Conservation (phyloP, 2,113 vertebrate genomes). For the Paramisgurnus dabryanus region DNA sequence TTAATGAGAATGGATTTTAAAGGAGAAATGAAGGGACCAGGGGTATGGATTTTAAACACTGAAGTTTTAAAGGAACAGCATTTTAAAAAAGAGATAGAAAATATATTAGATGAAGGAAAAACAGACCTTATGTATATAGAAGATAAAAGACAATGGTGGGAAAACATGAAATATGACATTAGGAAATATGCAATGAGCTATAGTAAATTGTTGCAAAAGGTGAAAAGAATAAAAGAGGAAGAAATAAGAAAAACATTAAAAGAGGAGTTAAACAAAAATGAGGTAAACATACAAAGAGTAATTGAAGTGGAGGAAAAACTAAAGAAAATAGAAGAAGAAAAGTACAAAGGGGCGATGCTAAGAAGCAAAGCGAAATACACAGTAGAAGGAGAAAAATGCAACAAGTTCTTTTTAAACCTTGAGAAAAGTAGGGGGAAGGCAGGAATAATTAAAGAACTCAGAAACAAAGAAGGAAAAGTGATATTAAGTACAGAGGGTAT, state of each 20-base stretch:
- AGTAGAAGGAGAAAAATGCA: neutral
- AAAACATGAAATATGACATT: neutral
- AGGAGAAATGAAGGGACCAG: neutral
- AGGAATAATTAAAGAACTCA: neutral
- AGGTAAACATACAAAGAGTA: neutral
- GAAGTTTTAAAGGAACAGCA: neutral
- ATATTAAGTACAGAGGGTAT: neutral
- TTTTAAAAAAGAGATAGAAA: slow-evolving; percentile 6
- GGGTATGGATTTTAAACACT: neutral
- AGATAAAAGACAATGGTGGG: slow-evolving; percentile 14
- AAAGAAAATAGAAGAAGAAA: neutral
- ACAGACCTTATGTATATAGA: neutral
- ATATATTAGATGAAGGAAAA: no score
- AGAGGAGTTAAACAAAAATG: neutral
- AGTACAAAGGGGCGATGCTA: neutral
- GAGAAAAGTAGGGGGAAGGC: no score
- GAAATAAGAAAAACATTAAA: neutral
- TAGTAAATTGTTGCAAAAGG: neutral
- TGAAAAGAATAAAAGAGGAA: neutral
- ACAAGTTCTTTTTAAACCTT: no score
- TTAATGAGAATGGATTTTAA: neutral
- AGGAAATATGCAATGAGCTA: neutral
- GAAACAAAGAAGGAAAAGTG: neutral
- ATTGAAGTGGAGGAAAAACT: neutral
- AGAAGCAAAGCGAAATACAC: neutral